Evolutionary conservation across 2,797 vertebrate species (phyloP).

Genomic region (Avahi laniger): DNA sequence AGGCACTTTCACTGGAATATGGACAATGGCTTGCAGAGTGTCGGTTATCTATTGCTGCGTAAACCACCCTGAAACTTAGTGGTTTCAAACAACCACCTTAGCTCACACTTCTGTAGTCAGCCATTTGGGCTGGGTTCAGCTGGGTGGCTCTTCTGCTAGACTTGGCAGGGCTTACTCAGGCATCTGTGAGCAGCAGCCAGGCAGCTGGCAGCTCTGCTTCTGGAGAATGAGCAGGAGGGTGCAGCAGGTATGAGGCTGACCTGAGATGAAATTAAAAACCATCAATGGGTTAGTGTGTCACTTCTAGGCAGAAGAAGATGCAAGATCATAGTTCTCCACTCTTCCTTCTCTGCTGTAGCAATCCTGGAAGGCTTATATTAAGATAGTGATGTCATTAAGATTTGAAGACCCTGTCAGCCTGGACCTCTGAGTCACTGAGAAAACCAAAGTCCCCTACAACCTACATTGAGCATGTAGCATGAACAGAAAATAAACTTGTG

Average conservation of each 20-base stretch:
- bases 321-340: background rate
- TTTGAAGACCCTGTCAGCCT: too few species aligned
- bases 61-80: background rate
- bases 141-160: background rate
- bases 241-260: background rate
- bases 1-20: background rate
- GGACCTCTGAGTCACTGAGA: background rate
- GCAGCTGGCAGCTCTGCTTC: background rate
- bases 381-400: background rate
- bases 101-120: background rate
- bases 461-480: background rate
- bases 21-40: background rate
- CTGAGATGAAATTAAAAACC: background rate
- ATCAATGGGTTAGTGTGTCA: accelerated
- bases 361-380: background rate
- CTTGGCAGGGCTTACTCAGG: accelerated
- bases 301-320: background rate
- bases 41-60: background rate
- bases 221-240: background rate
- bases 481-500: background rate
- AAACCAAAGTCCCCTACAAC: background rate
- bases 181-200: background rate
- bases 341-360: background rate
- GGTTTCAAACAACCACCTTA: background rate
- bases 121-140: background rate